Percentiles rank a stretch among this genome's conserved stretches.
These are phyloP conservation scores for Conus ventricosus DNA, from an alignment of 1,140 invertebrate species.

Conservation along the genomic window DNA sequence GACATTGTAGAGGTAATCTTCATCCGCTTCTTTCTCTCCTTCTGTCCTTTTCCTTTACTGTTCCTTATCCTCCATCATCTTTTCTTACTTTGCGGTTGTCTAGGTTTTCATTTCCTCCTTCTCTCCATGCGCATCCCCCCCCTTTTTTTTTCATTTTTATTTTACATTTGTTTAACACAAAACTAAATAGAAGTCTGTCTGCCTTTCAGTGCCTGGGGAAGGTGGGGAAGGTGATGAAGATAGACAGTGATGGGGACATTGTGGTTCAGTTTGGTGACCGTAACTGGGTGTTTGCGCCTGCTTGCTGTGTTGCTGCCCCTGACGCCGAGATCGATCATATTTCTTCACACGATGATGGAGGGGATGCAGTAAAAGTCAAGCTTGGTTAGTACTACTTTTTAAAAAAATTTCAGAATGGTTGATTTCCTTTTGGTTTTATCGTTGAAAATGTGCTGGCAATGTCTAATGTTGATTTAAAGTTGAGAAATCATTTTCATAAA, in stretches of 20 bases:
- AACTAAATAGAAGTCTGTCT: too few species aligned
- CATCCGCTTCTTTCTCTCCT: too few species aligned
- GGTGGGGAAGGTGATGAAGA: conserved; percentile 56
- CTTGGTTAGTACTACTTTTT: neutral
- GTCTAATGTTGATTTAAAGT: too few species aligned
- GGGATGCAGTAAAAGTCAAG: neutral
- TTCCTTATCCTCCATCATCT: too few species aligned
- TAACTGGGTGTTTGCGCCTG: conserved; percentile 58
- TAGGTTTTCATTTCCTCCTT: too few species aligned
- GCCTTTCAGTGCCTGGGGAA: conserved; percentile 47
- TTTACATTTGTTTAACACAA: too few species aligned
- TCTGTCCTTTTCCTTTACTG: too few species aligned
- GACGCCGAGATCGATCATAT: conserved; percentile 30
- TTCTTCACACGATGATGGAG: neutral
- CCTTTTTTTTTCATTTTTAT: too few species aligned
- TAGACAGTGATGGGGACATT: conserved; percentile 62
- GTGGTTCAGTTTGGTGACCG: conserved; percentile 51
- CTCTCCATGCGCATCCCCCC: too few species aligned
- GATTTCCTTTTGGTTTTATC: neutral
- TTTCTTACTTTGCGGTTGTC: too few species aligned
- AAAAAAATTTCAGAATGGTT: neutral
- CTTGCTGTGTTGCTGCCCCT: conserved; percentile 38
- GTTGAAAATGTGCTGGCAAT: neutral
- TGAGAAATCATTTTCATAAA: too few species aligned
- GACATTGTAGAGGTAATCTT: too few species aligned